Percentiles rank a stretch among this genome's conserved stretches.
Conservation (phyloP, 2,888 invertebrate genomes). For the Priocnemis perturbator region DNA sequence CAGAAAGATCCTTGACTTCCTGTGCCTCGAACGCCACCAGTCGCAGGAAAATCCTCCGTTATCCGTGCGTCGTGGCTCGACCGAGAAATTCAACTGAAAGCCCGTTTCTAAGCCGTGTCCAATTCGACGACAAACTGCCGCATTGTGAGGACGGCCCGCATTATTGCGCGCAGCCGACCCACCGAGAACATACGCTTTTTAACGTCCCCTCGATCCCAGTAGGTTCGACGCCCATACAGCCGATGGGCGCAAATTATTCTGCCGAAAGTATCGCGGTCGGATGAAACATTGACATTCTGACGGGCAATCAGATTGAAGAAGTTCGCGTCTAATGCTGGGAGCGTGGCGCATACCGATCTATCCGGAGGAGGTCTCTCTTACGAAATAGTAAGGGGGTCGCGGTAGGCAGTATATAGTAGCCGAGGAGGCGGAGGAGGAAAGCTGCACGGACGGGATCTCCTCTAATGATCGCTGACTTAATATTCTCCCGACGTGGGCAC, state of each 20-base stretch:
- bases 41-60: constrained; percentile 2
- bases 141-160: constrained; percentile 42
- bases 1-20: constrained; percentile 6
- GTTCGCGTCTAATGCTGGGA: constrained; percentile 32
- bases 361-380: constrained; percentile 9
- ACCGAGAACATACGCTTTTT: too few relatives aligned
- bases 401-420: too few relatives aligned
- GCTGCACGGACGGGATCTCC: constrained; percentile 30
- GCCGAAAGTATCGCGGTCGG: too few relatives aligned
- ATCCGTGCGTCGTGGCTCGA: constrained; percentile 19
- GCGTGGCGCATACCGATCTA: not conserved
- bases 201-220: too few relatives aligned
- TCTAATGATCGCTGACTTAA: constrained; percentile 53
- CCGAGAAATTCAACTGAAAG: constrained; percentile 55
- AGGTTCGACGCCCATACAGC: too few relatives aligned
- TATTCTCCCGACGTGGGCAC: constrained; percentile 42
- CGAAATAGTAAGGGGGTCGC: constrained; percentile 24
- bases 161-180: constrained; percentile 5
- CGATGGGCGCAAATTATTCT: too few relatives aligned
- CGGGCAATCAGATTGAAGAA: not conserved
- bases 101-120: constrained; percentile 20
- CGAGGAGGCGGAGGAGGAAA: constrained; percentile 2
- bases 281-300: too few relatives aligned
- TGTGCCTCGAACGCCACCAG: not conserved
- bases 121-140: constrained; percentile 55